phyloP scores from a whole-genome alignment of 1,140 invertebrate genomes.

The Pachypsylla venusta region DNA sequence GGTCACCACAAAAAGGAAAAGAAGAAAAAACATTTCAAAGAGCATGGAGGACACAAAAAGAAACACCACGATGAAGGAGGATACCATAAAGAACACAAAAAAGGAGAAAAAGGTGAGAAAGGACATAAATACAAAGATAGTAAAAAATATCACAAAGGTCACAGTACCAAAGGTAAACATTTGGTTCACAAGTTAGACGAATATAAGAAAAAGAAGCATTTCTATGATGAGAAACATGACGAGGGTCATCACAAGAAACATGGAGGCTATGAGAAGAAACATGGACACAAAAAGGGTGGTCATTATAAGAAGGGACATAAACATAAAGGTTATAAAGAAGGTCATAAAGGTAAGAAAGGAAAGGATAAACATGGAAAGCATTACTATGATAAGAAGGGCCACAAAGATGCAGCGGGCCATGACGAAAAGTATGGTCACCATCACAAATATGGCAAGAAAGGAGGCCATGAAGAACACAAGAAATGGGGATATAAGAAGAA shows the following conservation, averaged over 20 bases:
- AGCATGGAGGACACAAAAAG: conserved; percentile 46
- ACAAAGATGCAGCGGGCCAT: conserved; percentile 48
- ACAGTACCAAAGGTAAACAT: conserved; percentile 46
- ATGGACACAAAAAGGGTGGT: conserved; percentile 48
- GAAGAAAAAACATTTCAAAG: conserved; percentile 44
- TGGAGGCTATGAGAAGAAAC: conserved; percentile 41
- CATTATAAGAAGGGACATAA: conserved; percentile 58
- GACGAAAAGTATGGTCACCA: conserved; percentile 48
- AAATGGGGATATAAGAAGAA: conserved; percentile 39
- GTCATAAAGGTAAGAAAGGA: conserved; percentile 42
- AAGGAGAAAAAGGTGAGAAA: conserved; percentile 43
- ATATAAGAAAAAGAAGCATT: conserved; percentile 53
- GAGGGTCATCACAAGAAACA: conserved; percentile 44
- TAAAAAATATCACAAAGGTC: conserved; percentile 44
- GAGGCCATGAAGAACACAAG: conserved; percentile 46
- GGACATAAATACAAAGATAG: conserved; percentile 47
- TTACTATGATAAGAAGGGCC: conserved; percentile 44
- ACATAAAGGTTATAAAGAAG: conserved; percentile 44
- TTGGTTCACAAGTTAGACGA: conserved; percentile 53
- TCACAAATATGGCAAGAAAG: conserved; percentile 47
- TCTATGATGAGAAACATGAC: conserved; percentile 47
- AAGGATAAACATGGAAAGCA: conserved; percentile 42
- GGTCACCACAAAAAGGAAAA: conserved; percentile 49
- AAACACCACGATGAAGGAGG: conserved; percentile 41
- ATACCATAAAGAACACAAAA: conserved; percentile 33